Base-by-base conservation (phyloP, 2,888 invertebrate species). In the Drosophila pseudotalamancana region DNA sequence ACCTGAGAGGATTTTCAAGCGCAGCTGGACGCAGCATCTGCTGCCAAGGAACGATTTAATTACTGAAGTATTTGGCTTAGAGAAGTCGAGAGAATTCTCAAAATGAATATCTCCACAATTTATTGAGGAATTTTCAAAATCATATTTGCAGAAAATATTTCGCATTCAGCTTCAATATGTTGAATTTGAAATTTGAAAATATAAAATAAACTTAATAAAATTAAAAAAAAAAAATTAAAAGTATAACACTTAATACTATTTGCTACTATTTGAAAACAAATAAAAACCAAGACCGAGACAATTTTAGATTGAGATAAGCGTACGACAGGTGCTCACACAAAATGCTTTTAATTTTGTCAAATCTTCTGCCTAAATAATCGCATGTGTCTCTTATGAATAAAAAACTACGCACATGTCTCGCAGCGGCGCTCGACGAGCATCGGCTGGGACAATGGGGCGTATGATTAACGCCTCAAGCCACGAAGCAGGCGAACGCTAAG, bases 391-490 rank as follows among this genome's bases (percentile, higher is more conserved):
- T 16, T 34, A 55, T 23, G 39, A 34, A 54, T 42, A 57, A 72
- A 64, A 65, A 61, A 77, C 67, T 57, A 65, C 21, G 37, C 76
- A 72, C 57, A 68, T 57, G 43, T 32, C 29, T 12, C 43, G 34
- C 8, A 25, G 3, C 25, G 40, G 16, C 23, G 29, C 12, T 18
- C 55, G 46, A 16, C 57, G 27, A 37, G 25, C 31, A 25, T 18
- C 23, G 48, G 8, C 40, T 19, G 55, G 46, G n/a, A 74, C 74
- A 69, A 60, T 59, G 46, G 63, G 82, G 69, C 72, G 72, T 78
- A 80, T 80, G 85, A 85, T 85, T 80, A 80, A 85, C 86, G 86
- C 78, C 66, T 34, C 45, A 77, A 71, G 67, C 72, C 76, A 39
- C 50, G 82, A 77, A 83, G 77, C 64, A 60, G 63, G 66, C 77